Evolutionary conservation across 1,140 invertebrate genomes (phyloP), one percentile per base, ranked within the genome.

Genomic region (Drosophila nebulosa): DNA sequence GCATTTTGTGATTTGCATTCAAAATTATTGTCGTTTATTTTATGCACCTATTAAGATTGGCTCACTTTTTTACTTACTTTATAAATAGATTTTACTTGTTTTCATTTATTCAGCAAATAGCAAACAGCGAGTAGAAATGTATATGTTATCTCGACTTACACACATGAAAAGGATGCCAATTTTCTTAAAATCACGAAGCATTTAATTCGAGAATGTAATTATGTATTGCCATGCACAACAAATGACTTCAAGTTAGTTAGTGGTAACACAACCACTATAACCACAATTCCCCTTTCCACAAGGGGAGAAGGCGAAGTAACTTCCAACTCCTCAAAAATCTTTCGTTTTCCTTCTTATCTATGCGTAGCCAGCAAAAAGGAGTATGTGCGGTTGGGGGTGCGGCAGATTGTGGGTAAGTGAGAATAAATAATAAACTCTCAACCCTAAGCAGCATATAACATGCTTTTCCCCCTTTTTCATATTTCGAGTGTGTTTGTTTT

Each of bases 401-500:
- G 7, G 39, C 14, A 46, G 39, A 46, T 46, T 46, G 16, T 21
- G 39, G 39, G 39, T 46, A 46, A 46, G 39, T 46, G 39, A 46
- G 39, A 46, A 46, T 46, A 46, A 46, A 46, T 46, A 16, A 46
- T 46, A 46, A 46, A 46, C 16, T 46, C 16, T n/a, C 39, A 39
- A 39, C 36, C 24, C 46, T 10, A 26, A 30, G n/a, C 7, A 4
- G 26, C 14, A 30, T 6, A 10, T n/a, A n/a, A 36, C n/a, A 21
- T 21, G 10, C 10, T 46, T 10, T 18, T 3, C 7, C 16, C 39
- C 39, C 39, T 10, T 46, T 46, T 46, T 46, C 39, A 46, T 46
- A 46, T 46, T 70, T 70, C 22, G 42, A 46, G 14, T 70, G 12
- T 63, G 66, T 68, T 42, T 68, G 57, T 59, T 62, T 62, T 68